Conservation (phyloP, 2,888 invertebrate species). For the Antheraea yamamai region DNA sequence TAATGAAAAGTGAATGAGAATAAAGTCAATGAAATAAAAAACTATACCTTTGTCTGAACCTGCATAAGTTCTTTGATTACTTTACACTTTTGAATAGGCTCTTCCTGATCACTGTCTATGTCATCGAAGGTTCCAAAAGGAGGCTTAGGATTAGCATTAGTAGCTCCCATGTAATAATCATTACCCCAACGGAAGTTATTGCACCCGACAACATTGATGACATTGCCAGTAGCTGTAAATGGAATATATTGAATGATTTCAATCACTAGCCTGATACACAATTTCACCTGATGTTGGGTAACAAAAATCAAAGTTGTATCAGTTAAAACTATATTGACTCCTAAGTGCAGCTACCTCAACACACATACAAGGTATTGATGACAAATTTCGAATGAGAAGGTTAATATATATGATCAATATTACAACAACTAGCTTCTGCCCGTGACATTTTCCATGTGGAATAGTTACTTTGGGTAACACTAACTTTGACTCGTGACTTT, state of each 20-base stretch:
- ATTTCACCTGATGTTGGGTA: neutral
- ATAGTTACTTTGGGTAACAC: too few species aligned
- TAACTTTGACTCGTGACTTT: too few species aligned
- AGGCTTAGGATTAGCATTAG: constrained; percentile 36
- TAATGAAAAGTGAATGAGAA: too few species aligned
- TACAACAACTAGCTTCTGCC: too few species aligned
- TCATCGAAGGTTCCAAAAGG: constrained; percentile 42
- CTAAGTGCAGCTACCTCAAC: neutral
- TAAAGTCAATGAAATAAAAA: too few species aligned
- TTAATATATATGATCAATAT: too few species aligned
- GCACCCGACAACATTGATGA: constrained; percentile 75
- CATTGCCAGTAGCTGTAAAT: constrained; percentile 69
- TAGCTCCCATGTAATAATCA: constrained; percentile 65
- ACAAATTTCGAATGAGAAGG: neutral
- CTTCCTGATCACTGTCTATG: constrained; percentile 31
- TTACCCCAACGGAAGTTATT: constrained; percentile 71
- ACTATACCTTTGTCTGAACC: constrained; percentile 56
- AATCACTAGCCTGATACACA: neutral
- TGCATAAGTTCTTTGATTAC: constrained; percentile 62
- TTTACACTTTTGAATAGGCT: constrained; percentile 59
- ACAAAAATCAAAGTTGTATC: neutral
- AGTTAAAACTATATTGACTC: neutral
- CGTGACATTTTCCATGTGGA: too few species aligned
- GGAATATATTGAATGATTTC: neutral
- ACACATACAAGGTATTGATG: neutral